Evolutionary conservation across 2,888 invertebrate genomes (phyloP).

Genomic region (Sipha maydis): DNA sequence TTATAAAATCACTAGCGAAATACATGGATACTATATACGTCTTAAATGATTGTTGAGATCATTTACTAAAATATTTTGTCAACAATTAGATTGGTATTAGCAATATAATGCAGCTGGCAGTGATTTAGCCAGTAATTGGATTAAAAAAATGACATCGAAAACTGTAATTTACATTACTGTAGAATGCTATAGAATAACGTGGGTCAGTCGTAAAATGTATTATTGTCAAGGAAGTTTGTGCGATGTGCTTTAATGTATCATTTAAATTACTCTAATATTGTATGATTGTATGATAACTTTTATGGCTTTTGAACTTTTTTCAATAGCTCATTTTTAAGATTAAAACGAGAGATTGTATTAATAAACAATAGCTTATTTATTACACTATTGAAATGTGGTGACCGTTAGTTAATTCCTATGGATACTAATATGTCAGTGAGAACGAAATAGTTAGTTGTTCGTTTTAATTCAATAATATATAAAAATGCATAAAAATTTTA

Average conservation of each 20-base stretch:
- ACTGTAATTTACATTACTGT: not conserved
- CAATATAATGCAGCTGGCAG: not conserved
- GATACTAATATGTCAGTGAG: too few species aligned
- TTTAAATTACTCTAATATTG: not conserved
- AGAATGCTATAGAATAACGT: not conserved
- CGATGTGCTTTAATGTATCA: not conserved
- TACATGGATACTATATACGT: not conserved
- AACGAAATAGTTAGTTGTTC: too few species aligned
- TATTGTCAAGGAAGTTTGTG: not conserved
- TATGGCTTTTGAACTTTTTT: too few species aligned
- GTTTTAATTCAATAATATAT: too few species aligned
- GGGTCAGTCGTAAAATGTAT: not conserved
- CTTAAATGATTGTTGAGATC: not conserved
- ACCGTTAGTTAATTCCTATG: not conserved
- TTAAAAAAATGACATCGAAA: conserved; percentile 31
- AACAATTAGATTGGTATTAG: not conserved
- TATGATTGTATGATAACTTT: not conserved
- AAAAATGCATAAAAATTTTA: too few species aligned
- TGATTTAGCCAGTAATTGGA: conserved; percentile 10
- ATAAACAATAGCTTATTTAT: not conserved
- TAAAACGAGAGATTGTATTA: not conserved
- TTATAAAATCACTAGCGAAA: not conserved
- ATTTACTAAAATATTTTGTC: not conserved
- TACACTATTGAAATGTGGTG: not conserved
- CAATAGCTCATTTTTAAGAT: not conserved